These are phyloP conservation scores for Meloidogyne hapla DNA, from an alignment of 1,140 invertebrate species.

Conservation along the genomic window DNA sequence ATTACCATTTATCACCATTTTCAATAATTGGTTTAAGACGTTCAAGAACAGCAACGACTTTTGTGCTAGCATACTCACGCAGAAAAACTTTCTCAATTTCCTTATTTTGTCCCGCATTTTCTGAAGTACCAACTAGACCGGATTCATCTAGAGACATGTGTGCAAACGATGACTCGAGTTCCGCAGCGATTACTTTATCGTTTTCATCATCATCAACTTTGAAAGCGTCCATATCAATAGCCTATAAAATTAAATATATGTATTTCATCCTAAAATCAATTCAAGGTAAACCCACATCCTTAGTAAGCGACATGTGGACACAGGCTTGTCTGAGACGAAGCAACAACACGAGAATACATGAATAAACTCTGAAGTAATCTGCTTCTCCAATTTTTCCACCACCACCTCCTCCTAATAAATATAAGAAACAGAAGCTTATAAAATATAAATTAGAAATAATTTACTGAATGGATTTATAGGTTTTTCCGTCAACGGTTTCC, in stretches of 20 bases:
- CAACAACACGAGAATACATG: slow-evolving; percentile 48
- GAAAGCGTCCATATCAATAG: slow-evolving; percentile 57
- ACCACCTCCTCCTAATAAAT: slow-evolving; percentile 30
- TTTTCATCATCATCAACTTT: slow-evolving; percentile 27
- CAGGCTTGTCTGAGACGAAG: slow-evolving; percentile 58
- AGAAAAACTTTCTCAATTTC: slow-evolving; percentile 41
- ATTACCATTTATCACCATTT: slow-evolving; percentile 42
- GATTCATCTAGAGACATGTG: slow-evolving; percentile 33
- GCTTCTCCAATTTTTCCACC: slow-evolving; percentile 34
- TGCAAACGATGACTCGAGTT: slow-evolving; percentile 38
- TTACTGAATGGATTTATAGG: slow-evolving; percentile 51
- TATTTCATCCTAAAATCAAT: slow-evolving; percentile 1
- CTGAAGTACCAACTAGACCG: neutral
- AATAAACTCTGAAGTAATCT: slow-evolving; percentile 51
- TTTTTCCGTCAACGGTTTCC: slow-evolving; percentile 7
- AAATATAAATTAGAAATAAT: neutral
- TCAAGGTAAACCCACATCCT: slow-evolving; percentile 35
- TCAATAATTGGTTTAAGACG: slow-evolving; percentile 29
- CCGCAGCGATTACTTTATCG: slow-evolving; percentile 8
- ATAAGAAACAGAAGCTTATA: neutral
- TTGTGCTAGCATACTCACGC: slow-evolving; percentile 33
- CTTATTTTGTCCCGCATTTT: neutral
- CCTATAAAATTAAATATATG: slow-evolving; percentile 42
- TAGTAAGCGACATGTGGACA: slow-evolving; percentile 52
- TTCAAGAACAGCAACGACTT: slow-evolving; percentile 33